Evolutionary conservation across 2,797 vertebrate species (phyloP).

Genomic region (Bradypus variegatus): DNA sequence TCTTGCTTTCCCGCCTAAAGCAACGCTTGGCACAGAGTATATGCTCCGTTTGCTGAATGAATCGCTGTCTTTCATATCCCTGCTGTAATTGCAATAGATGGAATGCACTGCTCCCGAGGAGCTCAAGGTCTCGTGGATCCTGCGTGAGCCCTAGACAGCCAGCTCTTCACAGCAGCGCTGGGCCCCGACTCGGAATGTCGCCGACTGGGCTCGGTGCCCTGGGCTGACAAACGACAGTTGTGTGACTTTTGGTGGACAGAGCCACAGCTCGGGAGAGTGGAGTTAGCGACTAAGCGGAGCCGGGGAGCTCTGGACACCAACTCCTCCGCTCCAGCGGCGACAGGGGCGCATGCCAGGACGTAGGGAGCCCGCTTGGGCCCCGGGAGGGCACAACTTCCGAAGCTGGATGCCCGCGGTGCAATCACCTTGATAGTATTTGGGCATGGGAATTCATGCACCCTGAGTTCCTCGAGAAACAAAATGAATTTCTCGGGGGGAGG

Average conservation of each 20-base stretch:
- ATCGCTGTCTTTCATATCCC: conserved; percentile 6
- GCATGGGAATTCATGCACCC: background rate
- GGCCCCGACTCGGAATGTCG: background rate
- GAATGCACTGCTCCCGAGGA: background rate
- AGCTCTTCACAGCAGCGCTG: background rate
- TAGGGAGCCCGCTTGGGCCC: background rate
- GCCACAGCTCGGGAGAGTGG: background rate
- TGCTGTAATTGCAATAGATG: background rate
- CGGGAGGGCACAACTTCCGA: background rate
- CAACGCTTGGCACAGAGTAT: conserved; percentile 3
- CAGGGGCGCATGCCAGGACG: background rate
- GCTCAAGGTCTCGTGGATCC: background rate
- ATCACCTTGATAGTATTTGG: background rate
- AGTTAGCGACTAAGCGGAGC: background rate
- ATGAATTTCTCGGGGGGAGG: background rate
- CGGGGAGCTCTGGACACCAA: background rate
- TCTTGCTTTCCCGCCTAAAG: background rate
- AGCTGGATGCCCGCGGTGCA: background rate
- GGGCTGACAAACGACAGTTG: background rate
- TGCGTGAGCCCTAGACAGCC: background rate
- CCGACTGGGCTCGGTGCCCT: background rate
- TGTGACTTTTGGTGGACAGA: background rate
- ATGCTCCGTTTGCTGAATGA: conserved; percentile 21
- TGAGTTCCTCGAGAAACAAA: background rate
- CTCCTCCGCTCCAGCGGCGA: background rate